Conservation (phyloP, 2,797 vertebrate species). For the Agapornis canus region DNA sequence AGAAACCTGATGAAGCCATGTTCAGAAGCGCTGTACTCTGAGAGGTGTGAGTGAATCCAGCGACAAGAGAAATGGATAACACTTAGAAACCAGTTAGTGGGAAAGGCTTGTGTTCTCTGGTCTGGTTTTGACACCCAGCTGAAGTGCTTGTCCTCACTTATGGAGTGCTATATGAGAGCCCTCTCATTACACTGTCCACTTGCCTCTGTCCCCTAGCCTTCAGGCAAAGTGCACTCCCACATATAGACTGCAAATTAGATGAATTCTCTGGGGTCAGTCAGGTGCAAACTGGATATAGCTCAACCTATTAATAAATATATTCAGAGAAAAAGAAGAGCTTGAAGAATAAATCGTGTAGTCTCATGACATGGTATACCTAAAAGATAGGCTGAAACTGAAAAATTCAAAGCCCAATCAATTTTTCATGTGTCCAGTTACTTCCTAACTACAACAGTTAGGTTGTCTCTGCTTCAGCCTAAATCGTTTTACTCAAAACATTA, state of each 20-base stretch:
- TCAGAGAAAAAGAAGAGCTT: background rate
- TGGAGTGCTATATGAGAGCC: background rate
- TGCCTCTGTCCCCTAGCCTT: background rate
- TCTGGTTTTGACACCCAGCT: slow-evolving; percentile 4
- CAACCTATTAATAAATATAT: background rate
- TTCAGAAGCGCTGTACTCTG: background rate
- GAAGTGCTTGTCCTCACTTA: slow-evolving; percentile 17
- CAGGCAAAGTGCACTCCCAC: background rate
- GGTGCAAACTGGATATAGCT: background rate
- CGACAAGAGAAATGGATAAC: slow-evolving; percentile 14
- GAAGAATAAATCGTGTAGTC: background rate
- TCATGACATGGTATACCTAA: background rate
- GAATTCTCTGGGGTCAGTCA: background rate
- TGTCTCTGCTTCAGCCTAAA: background rate
- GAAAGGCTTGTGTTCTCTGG: background rate
- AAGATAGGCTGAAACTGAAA: background rate
- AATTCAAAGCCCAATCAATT: background rate
- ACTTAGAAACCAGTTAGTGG: slow-evolving; percentile 37
- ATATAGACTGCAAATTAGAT: background rate
- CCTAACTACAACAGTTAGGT: background rate
- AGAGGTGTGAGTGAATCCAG: background rate
- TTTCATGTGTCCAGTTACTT: background rate
- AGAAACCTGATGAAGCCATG: rapidly evolving
- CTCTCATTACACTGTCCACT: rapidly evolving
- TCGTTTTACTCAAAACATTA: background rate